phyloP scores from a whole-genome alignment of 2,888 invertebrate genomes.

The Cryptosula pallasiana region DNA sequence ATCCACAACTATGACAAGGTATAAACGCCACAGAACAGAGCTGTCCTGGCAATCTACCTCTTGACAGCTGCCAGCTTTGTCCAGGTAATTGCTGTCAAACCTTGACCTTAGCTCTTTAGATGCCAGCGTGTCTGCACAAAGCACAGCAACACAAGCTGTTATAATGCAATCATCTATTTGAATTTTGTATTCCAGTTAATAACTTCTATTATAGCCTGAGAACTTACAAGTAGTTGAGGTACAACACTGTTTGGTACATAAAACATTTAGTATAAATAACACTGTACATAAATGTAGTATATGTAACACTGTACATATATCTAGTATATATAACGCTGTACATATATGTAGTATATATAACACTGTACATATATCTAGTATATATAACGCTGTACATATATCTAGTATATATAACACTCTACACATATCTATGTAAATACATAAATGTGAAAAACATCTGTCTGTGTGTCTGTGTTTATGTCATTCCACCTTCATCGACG shows the following conservation, averaged over 20 bases:
- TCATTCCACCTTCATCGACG: too few species aligned
- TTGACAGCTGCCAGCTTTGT: conserved; percentile 6
- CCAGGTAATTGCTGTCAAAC: not conserved
- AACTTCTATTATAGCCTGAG: too few species aligned
- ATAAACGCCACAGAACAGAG: not conserved
- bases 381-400: not conserved
- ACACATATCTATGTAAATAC: not conserved
- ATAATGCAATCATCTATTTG: too few species aligned
- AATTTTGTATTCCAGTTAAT: too few species aligned
- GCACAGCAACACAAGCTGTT: not conserved
- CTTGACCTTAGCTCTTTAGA: not conserved
- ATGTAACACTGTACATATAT: not conserved
- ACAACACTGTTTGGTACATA: too few species aligned
- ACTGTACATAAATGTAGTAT: not conserved
- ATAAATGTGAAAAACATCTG: not conserved
- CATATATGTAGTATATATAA: not conserved
- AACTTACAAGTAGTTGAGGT: too few species aligned
- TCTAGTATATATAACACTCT: not conserved
- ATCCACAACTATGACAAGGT: conserved; percentile 12
- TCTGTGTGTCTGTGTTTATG: too few species aligned
- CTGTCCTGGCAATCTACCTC: not conserved
- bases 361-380: not conserved
- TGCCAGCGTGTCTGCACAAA: not conserved
- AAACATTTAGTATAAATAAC: not conserved
- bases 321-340: not conserved